Evolutionary conservation across 1,140 invertebrate species (phyloP).

Genomic region (Prorops nasuta): DNA sequence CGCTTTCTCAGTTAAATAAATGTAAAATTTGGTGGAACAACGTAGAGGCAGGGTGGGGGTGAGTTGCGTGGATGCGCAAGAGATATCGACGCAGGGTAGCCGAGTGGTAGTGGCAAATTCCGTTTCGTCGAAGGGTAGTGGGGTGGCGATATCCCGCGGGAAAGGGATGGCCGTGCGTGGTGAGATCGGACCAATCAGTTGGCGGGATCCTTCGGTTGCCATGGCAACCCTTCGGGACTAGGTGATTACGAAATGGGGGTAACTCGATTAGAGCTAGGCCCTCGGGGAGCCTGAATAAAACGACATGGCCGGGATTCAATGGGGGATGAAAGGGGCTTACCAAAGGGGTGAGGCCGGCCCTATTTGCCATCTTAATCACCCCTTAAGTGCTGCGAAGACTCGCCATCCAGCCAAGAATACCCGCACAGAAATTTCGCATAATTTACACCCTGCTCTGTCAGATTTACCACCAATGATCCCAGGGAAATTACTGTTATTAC

Average conservation of each 20-base stretch:
- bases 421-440: not conserved
- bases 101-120: not conserved
- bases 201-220: constrained; percentile 37
- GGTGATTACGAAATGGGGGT: constrained; percentile 30
- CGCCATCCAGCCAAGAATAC: too few species aligned
- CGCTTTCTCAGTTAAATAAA: too few species aligned
- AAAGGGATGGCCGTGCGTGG: constrained; percentile 26
- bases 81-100: not conserved
- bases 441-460: not conserved
- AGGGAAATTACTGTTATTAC: not conserved
- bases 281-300: constrained; percentile 18
- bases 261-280: constrained; percentile 34
- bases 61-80: not conserved
- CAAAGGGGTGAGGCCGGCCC: constrained; percentile 2
- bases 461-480: constrained; percentile 3
- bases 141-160: constrained; percentile 19
- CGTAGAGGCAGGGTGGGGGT: constrained; percentile 19
- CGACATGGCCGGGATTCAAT: constrained; percentile 7
- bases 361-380: constrained; percentile 35
- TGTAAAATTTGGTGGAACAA: constrained; percentile 21
- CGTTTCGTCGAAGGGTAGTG: constrained; percentile 10
- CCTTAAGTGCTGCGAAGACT: constrained; percentile 29
- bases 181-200: constrained; percentile 31
- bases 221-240: constrained; percentile 37
- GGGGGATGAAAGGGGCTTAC: constrained; percentile 1